Percentiles rank a stretch among this genome's conserved stretches.
These are phyloP conservation scores for Chromis chromis DNA, from an alignment of 2,797 vertebrate species.

Conservation along the genomic window DNA sequence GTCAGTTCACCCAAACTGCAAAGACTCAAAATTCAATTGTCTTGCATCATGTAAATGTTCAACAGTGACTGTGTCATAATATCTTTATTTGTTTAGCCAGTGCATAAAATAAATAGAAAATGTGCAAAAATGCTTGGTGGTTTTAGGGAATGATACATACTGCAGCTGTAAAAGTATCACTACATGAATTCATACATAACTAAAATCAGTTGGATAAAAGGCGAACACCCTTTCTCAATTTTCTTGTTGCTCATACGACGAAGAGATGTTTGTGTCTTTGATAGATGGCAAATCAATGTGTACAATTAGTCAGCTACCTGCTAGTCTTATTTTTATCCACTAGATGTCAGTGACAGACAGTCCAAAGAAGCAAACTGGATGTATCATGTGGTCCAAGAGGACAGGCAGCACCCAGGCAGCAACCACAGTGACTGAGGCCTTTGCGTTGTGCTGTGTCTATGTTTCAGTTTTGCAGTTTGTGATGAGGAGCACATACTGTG, in stretches of 20 bases:
- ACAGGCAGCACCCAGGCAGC: background rate
- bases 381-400: background rate
- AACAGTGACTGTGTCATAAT: too few species aligned
- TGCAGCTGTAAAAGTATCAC: background rate
- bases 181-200: background rate
- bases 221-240: background rate
- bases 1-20: background rate
- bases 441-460: background rate
- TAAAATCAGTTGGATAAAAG: background rate
- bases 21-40: background rate
- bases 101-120: background rate
- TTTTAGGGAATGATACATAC: background rate
- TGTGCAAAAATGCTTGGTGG: background rate
- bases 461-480: background rate
- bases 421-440: background rate
- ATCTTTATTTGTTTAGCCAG: too few species aligned
- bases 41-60: too few species aligned
- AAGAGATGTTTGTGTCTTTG: too few species aligned
- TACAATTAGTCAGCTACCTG: background rate
- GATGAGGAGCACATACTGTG: background rate
- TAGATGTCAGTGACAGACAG: slow-evolving; percentile 39
- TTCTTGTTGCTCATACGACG: background rate
- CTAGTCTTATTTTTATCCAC: slow-evolving; percentile 21
- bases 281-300: background rate
- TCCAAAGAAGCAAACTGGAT: background rate